Evolutionary conservation across 2,888 invertebrate genomes (phyloP).

Genomic region (Seira musarum): DNA sequence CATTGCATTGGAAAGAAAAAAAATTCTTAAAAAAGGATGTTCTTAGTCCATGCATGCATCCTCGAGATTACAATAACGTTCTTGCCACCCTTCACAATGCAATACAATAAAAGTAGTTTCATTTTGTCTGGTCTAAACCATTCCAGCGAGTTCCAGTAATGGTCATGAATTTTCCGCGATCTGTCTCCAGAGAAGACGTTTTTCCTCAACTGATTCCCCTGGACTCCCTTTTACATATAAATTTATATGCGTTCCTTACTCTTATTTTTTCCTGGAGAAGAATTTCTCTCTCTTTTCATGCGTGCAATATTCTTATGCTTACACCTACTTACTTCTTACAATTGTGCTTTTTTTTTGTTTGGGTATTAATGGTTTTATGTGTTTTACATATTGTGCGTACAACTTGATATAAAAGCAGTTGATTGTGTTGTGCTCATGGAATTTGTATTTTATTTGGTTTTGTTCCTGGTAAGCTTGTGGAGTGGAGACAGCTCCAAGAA

Average conservation of each 20-base stretch:
- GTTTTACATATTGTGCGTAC: not conserved
- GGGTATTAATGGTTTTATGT: not conserved
- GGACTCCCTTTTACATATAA: conserved; percentile 38
- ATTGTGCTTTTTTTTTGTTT: too few species aligned
- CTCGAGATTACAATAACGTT: too few species aligned
- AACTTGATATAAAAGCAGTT: not conserved
- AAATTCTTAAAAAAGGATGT: too few species aligned
- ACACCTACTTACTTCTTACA: not conserved
- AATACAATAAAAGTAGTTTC: too few species aligned
- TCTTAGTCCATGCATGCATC: too few species aligned
- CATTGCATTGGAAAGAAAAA: too few species aligned
- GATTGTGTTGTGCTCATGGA: not conserved
- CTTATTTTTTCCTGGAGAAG: not conserved
- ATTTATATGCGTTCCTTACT: not conserved
- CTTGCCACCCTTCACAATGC: too few species aligned
- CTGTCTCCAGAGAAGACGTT: conserved; percentile 56
- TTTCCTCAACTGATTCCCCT: conserved; percentile 48
- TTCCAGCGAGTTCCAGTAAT: too few species aligned
- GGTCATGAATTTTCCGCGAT: conserved; percentile 56
- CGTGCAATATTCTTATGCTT: not conserved
- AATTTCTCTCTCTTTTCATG: not conserved
- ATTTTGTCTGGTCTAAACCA: too few species aligned
- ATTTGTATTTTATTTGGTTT: not conserved
- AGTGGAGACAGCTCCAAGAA: not conserved
- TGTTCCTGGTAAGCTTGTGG: not conserved